Conservation (phyloP, 2,888 invertebrate species). For the Brachypalpus laphriformis region DNA sequence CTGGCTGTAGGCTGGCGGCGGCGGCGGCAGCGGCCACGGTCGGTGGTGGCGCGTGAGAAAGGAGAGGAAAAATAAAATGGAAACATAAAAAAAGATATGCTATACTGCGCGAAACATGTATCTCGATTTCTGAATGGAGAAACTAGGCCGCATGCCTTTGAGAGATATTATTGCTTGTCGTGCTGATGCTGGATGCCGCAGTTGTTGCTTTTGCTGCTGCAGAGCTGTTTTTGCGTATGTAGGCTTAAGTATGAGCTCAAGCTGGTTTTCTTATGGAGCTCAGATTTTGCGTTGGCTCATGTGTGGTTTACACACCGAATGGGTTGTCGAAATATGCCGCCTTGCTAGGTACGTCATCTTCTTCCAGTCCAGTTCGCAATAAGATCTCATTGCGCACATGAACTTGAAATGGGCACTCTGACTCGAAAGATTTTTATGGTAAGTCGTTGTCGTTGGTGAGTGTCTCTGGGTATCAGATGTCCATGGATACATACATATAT, state of each 20-base stretch:
- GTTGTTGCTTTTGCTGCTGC: constrained; percentile 17
- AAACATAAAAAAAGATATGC: constrained; percentile 45
- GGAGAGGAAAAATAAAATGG: constrained; percentile 34
- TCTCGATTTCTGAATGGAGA: constrained; percentile 72
- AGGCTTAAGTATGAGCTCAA: constrained; percentile 47
- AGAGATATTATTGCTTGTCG: constrained; percentile 48
- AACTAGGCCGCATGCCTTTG: constrained; percentile 72
- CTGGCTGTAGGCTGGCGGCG: too few species aligned
- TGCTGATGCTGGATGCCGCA: constrained; percentile 27
- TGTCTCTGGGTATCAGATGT: constrained; percentile 33
- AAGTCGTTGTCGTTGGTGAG: constrained; percentile 40
- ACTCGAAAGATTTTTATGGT: constrained; percentile 42
- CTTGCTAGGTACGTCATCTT: constrained; percentile 32
- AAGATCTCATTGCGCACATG: constrained; percentile 70
- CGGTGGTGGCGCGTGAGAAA: neutral
- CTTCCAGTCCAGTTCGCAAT: constrained; percentile 69
- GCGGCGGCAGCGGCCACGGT: too few species aligned
- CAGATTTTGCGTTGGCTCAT: constrained; percentile 59
- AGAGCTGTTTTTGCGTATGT: constrained; percentile 34
- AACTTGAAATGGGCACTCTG: constrained; percentile 64
- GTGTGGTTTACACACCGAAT: constrained; percentile 34
- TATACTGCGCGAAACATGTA: constrained; percentile 55
- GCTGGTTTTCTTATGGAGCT: constrained; percentile 52
- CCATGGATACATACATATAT: constrained; percentile 31
- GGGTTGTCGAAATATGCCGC: constrained; percentile 35